phyloP scores from a whole-genome alignment of 37 sponge, comb jelly and placozoan genomes.

The Geodia barretti region DNA sequence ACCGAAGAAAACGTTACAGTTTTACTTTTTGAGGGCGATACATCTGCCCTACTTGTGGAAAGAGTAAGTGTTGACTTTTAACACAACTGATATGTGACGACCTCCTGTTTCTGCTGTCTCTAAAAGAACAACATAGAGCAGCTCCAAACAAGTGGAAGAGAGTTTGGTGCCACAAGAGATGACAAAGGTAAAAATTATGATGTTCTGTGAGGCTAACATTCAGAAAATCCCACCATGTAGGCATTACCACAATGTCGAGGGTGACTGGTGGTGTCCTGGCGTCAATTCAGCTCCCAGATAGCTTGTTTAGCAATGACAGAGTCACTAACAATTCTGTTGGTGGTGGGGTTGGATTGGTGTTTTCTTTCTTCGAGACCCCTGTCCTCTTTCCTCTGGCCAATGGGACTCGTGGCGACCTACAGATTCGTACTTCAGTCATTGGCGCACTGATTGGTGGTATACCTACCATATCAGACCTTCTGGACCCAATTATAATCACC shows the following conservation, averaged over 20 bases:
- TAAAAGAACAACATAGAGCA: not conserved
- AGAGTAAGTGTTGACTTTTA: not conserved
- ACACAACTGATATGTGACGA: too few species aligned
- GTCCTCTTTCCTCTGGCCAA: slow-evolving; percentile 11
- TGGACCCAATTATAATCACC: not conserved
- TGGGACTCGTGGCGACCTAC: not conserved
- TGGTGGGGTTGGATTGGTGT: slow-evolving; percentile 20
- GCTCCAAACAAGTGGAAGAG: not conserved
- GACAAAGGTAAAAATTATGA: not conserved
- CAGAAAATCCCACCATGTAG: too few species aligned
- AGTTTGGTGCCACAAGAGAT: not conserved
- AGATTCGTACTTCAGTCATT: slow-evolving; percentile 1
- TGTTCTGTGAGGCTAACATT: too few species aligned
- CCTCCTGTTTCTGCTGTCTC: too few species aligned
- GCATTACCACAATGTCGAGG: too few species aligned
- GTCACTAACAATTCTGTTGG: not conserved
- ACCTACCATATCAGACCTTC: not conserved
- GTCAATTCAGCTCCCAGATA: not conserved
- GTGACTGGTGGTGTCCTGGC: not conserved
- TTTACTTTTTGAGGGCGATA: not conserved
- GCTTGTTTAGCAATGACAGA: not conserved
- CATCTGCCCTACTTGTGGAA: not conserved
- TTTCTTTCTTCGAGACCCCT: slow-evolving; percentile 11
- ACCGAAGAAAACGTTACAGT: not conserved
- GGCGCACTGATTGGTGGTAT: not conserved